phyloP scores from a whole-genome alignment of 2,888 invertebrate species.

The Stomorhina lunata region DNA sequence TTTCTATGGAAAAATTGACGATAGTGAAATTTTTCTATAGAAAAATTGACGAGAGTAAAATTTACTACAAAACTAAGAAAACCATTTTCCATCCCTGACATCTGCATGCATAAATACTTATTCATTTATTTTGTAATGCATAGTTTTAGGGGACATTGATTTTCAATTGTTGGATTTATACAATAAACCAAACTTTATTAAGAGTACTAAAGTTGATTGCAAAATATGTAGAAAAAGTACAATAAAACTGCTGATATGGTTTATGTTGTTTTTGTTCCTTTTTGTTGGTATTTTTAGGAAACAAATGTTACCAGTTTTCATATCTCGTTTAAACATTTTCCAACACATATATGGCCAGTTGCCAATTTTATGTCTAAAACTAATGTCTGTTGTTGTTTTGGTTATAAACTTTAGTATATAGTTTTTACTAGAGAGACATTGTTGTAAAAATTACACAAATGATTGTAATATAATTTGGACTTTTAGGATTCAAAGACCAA shows the following conservation, averaged over 20 bases:
- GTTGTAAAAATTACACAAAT: conserved; percentile 25
- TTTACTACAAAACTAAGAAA: no score
- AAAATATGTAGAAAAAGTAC: background rate
- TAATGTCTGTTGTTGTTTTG: conserved; percentile 44
- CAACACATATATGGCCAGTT: conserved; percentile 62
- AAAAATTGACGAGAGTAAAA: no score
- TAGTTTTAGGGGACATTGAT: conserved; percentile 63
- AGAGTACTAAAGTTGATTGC: background rate
- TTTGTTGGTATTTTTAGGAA: conserved; percentile 11
- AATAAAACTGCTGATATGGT: conserved; percentile 15
- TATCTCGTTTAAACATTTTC: conserved; percentile 49
- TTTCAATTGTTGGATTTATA: conserved; percentile 60
- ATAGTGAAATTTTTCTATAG: no score
- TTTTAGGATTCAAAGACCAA: no score
- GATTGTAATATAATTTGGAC: conserved; percentile 8
- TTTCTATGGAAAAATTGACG: no score
- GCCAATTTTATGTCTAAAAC: conserved; percentile 60
- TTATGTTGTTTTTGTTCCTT: conserved; percentile 5
- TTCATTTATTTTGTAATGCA: conserved; percentile 58
- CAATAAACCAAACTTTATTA: conserved; percentile 47
- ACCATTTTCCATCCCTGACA: no score
- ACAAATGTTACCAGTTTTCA: conserved; percentile 63
- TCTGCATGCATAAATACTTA: conserved; percentile 26
- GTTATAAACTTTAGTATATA: conserved; percentile 11
- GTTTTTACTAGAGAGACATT: background rate